phyloP scores from a whole-genome alignment of 2,113 vertebrate species.

The Hystrix brachyura region DNA sequence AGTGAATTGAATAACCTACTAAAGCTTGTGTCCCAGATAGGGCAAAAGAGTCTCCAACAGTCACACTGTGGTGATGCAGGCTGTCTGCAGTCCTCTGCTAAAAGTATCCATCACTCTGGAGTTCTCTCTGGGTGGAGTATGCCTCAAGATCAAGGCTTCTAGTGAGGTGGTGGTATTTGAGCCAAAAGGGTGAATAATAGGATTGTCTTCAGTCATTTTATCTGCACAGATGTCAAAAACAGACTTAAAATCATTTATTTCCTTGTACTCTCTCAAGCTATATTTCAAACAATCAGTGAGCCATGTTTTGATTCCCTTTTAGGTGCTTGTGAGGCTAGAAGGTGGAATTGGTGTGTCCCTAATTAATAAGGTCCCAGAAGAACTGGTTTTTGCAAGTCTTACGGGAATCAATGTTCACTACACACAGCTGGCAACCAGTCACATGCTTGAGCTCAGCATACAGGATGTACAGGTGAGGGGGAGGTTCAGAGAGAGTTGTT shows the following conservation, averaged over 20 bases:
- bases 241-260: neutral
- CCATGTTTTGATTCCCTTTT: constrained; percentile 54
- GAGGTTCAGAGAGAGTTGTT: neutral
- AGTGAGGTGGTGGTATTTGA: neutral
- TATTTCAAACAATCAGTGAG: neutral
- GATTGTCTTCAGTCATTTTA: neutral
- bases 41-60: neutral
- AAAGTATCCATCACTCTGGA: neutral
- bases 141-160: neutral
- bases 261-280: neutral
- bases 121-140: neutral
- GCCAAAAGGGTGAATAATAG: neutral
- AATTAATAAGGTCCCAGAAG: constrained; percentile 97
- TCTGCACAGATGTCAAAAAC: neutral
- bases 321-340: constrained; percentile 95
- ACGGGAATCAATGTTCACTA: constrained; percentile 95
- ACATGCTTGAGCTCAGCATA: constrained; percentile 95
- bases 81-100: neutral
- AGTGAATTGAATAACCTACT: neutral
- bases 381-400: constrained; percentile 94
- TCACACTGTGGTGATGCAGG: neutral
- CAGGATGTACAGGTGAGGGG: constrained; percentile 94
- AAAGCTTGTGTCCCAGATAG: neutral
- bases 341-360: constrained; percentile 96
- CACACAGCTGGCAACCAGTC: constrained; percentile 91